Evolutionary conservation across 1,140 invertebrate genomes (phyloP).

Genomic region (Delia radicum): DNA sequence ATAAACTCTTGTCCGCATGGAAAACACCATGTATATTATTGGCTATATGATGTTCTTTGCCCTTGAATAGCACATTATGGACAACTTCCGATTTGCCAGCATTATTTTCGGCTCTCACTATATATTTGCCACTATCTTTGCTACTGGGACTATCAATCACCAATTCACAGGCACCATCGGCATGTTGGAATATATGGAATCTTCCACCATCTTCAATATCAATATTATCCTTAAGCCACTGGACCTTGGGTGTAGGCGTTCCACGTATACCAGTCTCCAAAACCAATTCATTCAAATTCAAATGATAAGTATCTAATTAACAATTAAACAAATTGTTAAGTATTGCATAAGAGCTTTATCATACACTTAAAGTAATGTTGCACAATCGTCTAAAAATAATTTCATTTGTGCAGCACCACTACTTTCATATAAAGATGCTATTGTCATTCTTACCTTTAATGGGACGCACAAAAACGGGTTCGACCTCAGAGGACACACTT

Average conservation of each 20-base stretch:
- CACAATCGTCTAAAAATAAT: neutral
- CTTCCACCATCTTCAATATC: constrained; percentile 56
- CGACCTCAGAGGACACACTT: constrained; percentile 46
- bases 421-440: neutral
- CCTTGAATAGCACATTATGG: constrained; percentile 49
- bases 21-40: constrained; percentile 55
- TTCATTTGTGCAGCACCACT: neutral
- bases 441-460: constrained; percentile 47
- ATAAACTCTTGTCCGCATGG: constrained; percentile 50
- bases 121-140: constrained; percentile 51
- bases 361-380: neutral
- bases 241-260: constrained; percentile 72
- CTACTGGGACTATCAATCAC: constrained; percentile 46
- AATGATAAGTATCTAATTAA: constrained; percentile 48
- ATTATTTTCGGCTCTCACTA: constrained; percentile 47
- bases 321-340: constrained; percentile 26
- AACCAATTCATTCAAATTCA: constrained; percentile 51
- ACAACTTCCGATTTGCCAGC: constrained; percentile 50
- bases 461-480: constrained; percentile 50
- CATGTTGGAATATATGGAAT: constrained; percentile 42
- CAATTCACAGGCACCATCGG: constrained; percentile 49
- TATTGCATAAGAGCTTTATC: neutral
- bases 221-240: constrained; percentile 81
- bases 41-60: constrained; percentile 46
- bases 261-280: constrained; percentile 67